A percentile compares a stretch with the other conserved stretches of the same genome.
Evolutionary conservation across 2,113 vertebrate species (phyloP).

Genomic region (Rhinolophus sinicus): DNA sequence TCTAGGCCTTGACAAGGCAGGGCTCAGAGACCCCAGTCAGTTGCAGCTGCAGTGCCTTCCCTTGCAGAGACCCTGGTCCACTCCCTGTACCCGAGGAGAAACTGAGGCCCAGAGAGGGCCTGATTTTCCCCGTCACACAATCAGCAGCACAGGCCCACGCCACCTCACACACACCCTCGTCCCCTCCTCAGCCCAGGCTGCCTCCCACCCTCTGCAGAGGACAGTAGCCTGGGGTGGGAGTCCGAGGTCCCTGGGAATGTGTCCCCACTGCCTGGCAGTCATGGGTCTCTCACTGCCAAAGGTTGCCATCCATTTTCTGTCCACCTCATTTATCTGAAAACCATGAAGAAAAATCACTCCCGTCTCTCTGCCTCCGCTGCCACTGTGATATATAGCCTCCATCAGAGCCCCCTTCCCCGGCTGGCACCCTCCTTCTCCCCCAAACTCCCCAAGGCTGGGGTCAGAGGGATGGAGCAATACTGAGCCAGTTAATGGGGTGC

Average conservation of each 20-base stretch:
- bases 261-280: background rate
- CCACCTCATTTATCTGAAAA: conserved; percentile 85
- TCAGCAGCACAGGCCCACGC: background rate
- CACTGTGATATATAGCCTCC: conserved; percentile 75
- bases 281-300: conserved; percentile 23
- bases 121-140: background rate
- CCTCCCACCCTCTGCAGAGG: background rate
- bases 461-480: background rate
- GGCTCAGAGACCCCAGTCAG: too few relatives aligned
- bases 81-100: background rate
- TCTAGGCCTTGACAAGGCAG: background rate
- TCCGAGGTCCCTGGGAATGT: accelerated
- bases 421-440: background rate
- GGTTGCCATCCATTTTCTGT: conserved; percentile 82
- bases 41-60: background rate
- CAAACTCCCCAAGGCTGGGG: background rate
- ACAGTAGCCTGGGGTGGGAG: background rate
- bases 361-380: conserved; percentile 60
- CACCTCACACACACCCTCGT: background rate
- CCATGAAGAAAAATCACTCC: conserved; percentile 82
- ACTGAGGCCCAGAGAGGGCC: background rate
- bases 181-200: background rate
- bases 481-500: background rate
- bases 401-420: conserved; percentile 60
- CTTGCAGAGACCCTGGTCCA: background rate